phyloP scores from a whole-genome alignment of 2,797 vertebrate genomes.

The Pseudopleuronectes americanus region DNA sequence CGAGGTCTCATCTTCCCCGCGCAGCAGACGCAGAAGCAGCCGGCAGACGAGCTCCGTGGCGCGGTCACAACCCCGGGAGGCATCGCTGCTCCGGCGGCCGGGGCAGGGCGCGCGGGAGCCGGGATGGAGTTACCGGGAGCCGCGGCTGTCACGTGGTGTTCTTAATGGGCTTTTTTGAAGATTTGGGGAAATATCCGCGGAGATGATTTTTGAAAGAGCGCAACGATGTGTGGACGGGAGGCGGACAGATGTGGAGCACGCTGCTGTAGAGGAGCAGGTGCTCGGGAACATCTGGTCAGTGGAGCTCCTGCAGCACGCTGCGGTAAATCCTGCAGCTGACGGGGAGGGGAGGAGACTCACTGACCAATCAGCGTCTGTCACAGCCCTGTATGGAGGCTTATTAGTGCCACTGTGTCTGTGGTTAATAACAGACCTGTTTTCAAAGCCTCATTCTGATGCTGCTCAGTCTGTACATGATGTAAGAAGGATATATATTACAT shows the following conservation, averaged over 20 bases:
- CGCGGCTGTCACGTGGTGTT: neutral
- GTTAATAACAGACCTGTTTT: neutral
- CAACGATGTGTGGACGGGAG: too few relatives aligned
- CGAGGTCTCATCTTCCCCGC: constrained; percentile 84
- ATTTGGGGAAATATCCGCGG: neutral
- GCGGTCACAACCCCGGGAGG: constrained; percentile 79
- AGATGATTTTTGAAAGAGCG: too few relatives aligned
- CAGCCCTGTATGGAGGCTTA: constrained; percentile 6
- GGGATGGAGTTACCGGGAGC: neutral
- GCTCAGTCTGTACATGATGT: too few relatives aligned
- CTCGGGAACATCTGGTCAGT: constrained; percentile 12
- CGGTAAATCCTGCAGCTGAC: constrained; percentile 57
- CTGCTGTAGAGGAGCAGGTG: constrained; percentile 33
- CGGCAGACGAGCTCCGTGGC: constrained; percentile 73
- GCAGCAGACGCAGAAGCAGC: constrained; percentile 77
- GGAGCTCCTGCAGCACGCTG: constrained; percentile 61
- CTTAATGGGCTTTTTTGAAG: neutral
- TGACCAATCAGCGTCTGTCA: constrained; percentile 40
- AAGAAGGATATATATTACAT: too few relatives aligned
- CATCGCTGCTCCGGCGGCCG: constrained; percentile 73
- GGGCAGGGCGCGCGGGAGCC: constrained; percentile 7
- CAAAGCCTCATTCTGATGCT: too few relatives aligned
- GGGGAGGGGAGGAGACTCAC: constrained; percentile 49
- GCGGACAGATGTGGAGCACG: neutral
- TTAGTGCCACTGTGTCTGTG: constrained; percentile 15